phyloP scores from a whole-genome alignment of 2,888 invertebrate species.

The Nemapogon koenigi region DNA sequence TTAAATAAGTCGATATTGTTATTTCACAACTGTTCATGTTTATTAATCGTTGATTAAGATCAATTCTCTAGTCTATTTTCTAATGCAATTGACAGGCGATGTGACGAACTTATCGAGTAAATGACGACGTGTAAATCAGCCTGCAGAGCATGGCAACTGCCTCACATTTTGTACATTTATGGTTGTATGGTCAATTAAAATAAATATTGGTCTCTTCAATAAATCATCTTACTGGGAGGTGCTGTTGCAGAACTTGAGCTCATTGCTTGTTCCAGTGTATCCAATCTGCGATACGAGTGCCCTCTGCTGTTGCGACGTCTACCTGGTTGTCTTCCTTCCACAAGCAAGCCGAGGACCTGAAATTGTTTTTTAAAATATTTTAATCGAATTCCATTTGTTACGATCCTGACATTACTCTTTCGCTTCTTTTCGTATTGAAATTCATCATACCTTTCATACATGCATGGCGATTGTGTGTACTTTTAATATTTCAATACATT shows the following conservation, averaged over 20 bases:
- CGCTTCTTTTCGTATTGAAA: too few species aligned
- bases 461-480: too few species aligned
- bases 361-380: too few species aligned
- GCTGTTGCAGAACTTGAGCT: slow-evolving; percentile 40
- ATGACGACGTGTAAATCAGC: background rate
- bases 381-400: too few species aligned
- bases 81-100: too few species aligned
- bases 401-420: too few species aligned
- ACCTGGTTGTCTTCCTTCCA: slow-evolving; percentile 44
- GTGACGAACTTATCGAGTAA: background rate
- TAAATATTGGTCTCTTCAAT: slow-evolving; percentile 22
- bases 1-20: too few species aligned
- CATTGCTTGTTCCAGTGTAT: slow-evolving; percentile 55
- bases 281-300: slow-evolving; percentile 48
- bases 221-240: slow-evolving; percentile 53
- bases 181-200: background rate
- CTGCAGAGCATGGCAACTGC: background rate
- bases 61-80: too few species aligned
- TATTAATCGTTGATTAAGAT: too few species aligned
- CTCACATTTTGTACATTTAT: background rate
- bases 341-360: slow-evolving; percentile 45
- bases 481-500: too few species aligned
- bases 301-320: slow-evolving; percentile 50
- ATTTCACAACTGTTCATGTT: too few species aligned
- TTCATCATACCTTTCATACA: too few species aligned